Base-by-base conservation (phyloP, 2,888 invertebrate genomes). In the Listrodromus nycthemerus region DNA sequence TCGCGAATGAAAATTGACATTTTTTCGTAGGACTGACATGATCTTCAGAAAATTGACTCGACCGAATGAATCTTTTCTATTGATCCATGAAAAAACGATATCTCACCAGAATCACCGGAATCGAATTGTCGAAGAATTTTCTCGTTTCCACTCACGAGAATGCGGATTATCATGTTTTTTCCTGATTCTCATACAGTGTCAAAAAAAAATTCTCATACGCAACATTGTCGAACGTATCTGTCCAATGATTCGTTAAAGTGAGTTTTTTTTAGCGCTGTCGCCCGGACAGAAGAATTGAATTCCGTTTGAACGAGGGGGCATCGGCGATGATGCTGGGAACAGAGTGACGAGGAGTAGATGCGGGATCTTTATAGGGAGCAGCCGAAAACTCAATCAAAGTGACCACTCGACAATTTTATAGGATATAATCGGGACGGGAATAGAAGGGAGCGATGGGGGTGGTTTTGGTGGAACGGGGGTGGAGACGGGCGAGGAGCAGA, bases 341-440 rank as follows among this genome's bases (percentile, higher is more conserved):
- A 2, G n/a, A 77, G 24, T 33, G 13, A 19, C 55, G 55, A 71
- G 48, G 24, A 73, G 48, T 10, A 21, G 13, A 33, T 41, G 66
- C 27, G 27, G 55, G 30, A 33, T 5, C 16, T 55, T n/a, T 33
- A 73, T 67, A 13, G 50, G 37, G 63, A 58, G 78, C 63, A 37
- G 27, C 27, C 65, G 78, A 84, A 80, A 82, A 85, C 84, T 86
- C 77, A 89, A 91, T 90, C 90, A 90, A 87, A 91, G 88, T 91
- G 91, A 91, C 90, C 91, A 91, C 91, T 91, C 88, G 89, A 89
- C 85, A 83, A 89, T 81, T 89, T 90, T 89, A 90, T 89, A 86
- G 86, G 90, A 90, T 90, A 90, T 61, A 90, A 84, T 80, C 86
- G 79, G 73, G 84, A 71, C 76, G 80, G 66, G 74, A 80, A 63